These are phyloP conservation scores for Microplitis mediator DNA, from an alignment of 1,140 invertebrate genomes.

Conservation along the genomic window DNA sequence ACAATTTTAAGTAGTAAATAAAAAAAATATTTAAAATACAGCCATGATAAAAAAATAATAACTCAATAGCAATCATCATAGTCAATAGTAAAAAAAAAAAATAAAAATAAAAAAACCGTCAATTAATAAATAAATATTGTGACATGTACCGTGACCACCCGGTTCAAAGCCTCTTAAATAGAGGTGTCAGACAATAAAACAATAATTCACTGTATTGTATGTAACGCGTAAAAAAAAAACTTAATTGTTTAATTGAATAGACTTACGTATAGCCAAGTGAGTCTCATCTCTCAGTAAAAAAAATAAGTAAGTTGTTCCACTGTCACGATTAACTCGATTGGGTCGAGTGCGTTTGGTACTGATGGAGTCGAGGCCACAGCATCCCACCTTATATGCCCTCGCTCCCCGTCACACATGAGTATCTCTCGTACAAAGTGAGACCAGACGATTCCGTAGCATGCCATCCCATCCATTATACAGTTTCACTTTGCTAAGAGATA, in stretches of 20 bases:
- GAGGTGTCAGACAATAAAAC: not conserved
- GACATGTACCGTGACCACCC: too few species aligned
- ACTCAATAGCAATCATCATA: too few species aligned
- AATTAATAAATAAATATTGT: too few species aligned
- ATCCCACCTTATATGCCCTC: slow-evolving; percentile 64
- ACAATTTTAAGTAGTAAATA: slow-evolving; percentile 12
- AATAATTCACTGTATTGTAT: not conserved
- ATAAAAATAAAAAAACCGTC: too few species aligned
- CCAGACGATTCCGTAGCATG: slow-evolving; percentile 11
- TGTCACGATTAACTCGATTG: slow-evolving; percentile 37
- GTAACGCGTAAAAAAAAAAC: not conserved
- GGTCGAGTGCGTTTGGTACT: slow-evolving; percentile 58
- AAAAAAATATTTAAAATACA: not conserved
- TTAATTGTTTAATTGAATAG: not conserved
- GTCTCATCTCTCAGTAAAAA: slow-evolving; percentile 50
- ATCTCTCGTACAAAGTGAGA: slow-evolving; percentile 3
- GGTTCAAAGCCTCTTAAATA: not conserved
- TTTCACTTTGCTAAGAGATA: slow-evolving; percentile 51
- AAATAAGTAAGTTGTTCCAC: slow-evolving; percentile 20
- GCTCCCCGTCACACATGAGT: slow-evolving; percentile 49
- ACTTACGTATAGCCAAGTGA: slow-evolving; percentile 48
- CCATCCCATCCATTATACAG: slow-evolving; percentile 35
- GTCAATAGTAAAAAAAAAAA: too few species aligned
- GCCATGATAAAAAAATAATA: too few species aligned
- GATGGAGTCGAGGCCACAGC: slow-evolving; percentile 57